Conservation (phyloP, 2,113 vertebrate genomes). For the Sarotherodon lohbergeri region DNA sequence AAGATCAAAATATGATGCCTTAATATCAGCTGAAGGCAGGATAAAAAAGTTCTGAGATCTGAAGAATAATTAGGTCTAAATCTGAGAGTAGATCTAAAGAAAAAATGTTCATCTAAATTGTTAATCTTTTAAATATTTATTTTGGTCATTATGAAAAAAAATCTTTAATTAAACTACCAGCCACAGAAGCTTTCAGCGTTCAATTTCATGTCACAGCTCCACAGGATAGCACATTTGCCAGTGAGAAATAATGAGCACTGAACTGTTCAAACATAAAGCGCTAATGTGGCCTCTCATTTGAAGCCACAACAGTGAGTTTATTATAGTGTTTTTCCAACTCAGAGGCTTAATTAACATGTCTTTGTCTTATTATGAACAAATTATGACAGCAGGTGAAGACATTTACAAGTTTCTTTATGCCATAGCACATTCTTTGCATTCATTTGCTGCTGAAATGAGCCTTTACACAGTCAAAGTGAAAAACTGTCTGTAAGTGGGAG, state of each 20-base stretch:
- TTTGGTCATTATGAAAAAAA: background rate
- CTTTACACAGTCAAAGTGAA: background rate
- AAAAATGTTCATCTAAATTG: background rate
- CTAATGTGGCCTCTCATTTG: background rate
- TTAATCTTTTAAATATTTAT: background rate
- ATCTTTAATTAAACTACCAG: background rate
- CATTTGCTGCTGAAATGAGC: background rate
- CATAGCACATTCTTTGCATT: background rate
- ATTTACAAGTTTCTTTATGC: background rate
- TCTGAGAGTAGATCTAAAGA: background rate
- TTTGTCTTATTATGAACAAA: background rate
- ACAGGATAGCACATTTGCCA: background rate
- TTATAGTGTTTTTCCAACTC: background rate
- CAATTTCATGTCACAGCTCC: background rate
- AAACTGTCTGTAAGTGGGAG: background rate
- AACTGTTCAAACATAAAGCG: background rate
- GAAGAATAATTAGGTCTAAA: background rate
- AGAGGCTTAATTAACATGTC: background rate
- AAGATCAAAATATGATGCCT: background rate
- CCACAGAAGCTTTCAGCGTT: background rate
- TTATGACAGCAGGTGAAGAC: background rate
- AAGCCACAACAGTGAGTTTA: background rate
- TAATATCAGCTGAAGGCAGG: background rate
- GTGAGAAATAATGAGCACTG: background rate
- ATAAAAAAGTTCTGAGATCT: background rate